Evolutionary conservation across 2,888 invertebrate species (phyloP), one percentile per base, ranked within the genome.

Genomic region (Ariolimax columbianus): DNA sequence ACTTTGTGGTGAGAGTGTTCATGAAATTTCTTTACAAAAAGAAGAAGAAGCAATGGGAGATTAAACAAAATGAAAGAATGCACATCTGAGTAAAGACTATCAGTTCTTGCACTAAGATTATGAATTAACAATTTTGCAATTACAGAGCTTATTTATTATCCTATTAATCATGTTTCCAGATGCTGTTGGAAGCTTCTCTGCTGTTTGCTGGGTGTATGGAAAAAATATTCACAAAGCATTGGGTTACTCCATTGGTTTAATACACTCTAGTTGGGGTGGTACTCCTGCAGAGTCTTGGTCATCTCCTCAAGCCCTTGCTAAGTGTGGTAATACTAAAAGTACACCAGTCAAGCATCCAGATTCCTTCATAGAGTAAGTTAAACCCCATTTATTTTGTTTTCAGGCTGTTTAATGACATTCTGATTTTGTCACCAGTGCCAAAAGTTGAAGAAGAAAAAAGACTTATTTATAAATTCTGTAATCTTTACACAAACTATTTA

Each of bases 151-250:
- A 38, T 43, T 43, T 19, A 9, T 47, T 26, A 30, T 11, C n/a
- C 30, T 43, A 47, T 43, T 40, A 30, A 73, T 30, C 30, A 30
- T 47, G 14, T 47, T 30, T 47, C 40, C 43, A 66, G 59, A 30
- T 66, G 26, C 66, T 38, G 66, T 66, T 43, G 40, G 66, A 40
- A 68, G 68, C 3, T 93, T 92, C 86, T 93, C 93, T 14, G 92
- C 93, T 30, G 91, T 93, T 23, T 93, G 93, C 83, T 93, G 93
- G 93, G 86, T 92, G 86, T 93, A 90, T 89, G 93, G 92, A 9
- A 90, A 90, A 82, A 86, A 88, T 33, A 84, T 93, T 55, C 90
- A 91, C 70, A 86, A 91, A 70, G 78, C 87, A 30, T 88, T 92
- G 40, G 84, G 89, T 9, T 89, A 90, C 83, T 93, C 93, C 19